A percentile compares a stretch with the other conserved stretches of the same genome.
phyloP scores from a whole-genome alignment of 2,888 invertebrate genomes.

The Strigamia transsilvanica region DNA sequence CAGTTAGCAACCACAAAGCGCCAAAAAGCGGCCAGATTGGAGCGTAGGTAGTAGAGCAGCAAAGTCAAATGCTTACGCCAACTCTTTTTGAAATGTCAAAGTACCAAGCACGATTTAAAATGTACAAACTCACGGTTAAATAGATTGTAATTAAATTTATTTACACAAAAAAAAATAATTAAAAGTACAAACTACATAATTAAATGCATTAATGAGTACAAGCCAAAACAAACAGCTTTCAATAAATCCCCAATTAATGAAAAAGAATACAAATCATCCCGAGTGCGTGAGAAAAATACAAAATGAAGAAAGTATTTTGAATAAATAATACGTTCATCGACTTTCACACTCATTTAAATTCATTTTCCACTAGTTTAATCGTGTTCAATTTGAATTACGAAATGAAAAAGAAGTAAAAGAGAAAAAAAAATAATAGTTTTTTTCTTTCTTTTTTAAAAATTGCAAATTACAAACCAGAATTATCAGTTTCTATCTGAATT shows the following conservation, averaged over 20 bases:
- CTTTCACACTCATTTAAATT: constrained; percentile 21
- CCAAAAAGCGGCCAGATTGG: not conserved
- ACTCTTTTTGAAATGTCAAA: not conserved
- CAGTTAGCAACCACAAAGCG: constrained; percentile 4
- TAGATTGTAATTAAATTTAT: not conserved
- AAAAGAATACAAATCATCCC: not conserved
- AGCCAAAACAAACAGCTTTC: not conserved
- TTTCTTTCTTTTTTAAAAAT: too few relatives aligned
- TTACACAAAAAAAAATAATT: not conserved
- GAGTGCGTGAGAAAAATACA: not conserved
- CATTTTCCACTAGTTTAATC: constrained; percentile 12
- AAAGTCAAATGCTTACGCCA: not conserved
- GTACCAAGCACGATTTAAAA: not conserved
- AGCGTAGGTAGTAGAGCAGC: not conserved
- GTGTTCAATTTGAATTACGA: not conserved
- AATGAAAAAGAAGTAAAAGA: not conserved
- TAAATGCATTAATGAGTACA: not conserved
- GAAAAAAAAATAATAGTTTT: not conserved
- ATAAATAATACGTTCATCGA: constrained; percentile 21
- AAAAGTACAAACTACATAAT: not conserved
- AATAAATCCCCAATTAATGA: not conserved
- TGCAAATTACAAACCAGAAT: constrained; percentile 15
- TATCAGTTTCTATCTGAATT: constrained; percentile 56
- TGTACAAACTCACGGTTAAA: not conserved
- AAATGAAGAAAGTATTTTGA: constrained; percentile 21